Percentiles rank a stretch among this genome's conserved stretches.
Evolutionary conservation across 2,888 invertebrate genomes (phyloP).

Genomic region (Cantharis rufa): DNA sequence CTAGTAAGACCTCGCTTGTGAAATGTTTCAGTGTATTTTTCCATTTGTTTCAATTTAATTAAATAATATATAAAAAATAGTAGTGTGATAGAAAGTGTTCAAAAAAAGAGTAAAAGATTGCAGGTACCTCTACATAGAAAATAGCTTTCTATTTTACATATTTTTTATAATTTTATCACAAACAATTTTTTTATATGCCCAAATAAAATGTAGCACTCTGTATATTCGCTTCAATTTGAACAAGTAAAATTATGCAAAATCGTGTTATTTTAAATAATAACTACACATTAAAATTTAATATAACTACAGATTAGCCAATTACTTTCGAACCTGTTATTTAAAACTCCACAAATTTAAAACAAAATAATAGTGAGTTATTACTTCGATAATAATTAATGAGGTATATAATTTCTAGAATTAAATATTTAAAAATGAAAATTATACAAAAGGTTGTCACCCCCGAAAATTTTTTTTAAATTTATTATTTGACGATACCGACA

Average conservation of each 20-base stretch:
- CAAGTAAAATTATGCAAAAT: neutral
- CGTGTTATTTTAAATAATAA: neutral
- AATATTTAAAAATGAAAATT: neutral
- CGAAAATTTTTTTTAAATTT: neutral
- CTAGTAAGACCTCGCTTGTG: neutral
- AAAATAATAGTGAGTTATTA: neutral
- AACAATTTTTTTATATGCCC: neutral
- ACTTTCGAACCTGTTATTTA: neutral
- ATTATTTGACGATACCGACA: too few relatives aligned
- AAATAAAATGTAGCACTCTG: neutral
- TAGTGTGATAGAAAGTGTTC: neutral
- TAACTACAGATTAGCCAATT: neutral
- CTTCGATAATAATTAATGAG: neutral
- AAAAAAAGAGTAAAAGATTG: neutral
- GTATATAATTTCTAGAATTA: neutral
- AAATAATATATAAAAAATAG: neutral
- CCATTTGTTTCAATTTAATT: neutral
- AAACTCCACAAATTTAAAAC: neutral
- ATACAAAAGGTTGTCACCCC: neutral
- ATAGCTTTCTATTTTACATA: neutral
- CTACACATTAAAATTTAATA: neutral
- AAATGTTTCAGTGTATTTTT: neutral
- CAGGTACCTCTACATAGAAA: neutral
- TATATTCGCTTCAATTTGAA: neutral
- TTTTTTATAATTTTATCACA: neutral